Conservation (phyloP, 2,797 vertebrate species). For the Potorous gilbertii region DNA sequence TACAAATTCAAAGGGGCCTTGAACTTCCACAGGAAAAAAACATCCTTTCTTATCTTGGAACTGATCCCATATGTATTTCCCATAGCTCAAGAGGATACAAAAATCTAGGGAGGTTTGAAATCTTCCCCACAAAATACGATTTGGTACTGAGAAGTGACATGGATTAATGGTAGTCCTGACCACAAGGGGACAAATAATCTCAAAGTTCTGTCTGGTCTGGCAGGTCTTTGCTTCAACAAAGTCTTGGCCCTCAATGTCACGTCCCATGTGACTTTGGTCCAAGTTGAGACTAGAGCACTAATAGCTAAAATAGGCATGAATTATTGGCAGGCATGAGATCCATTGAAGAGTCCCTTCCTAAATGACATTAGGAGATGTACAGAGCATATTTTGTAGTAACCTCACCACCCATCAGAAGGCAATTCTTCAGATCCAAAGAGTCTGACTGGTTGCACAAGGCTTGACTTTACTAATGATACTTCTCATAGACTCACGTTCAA, state of each 20-base stretch:
- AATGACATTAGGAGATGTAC: not conserved
- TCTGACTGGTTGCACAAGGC: not conserved
- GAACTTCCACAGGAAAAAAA: not conserved
- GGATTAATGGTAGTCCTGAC: not conserved
- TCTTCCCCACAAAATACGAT: not conserved
- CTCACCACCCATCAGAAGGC: not conserved
- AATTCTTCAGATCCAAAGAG: not conserved
- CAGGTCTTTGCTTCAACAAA: not conserved
- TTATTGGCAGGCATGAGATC: not conserved
- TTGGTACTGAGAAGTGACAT: not conserved
- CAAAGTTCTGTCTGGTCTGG: not conserved
- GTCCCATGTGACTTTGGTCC: too few species aligned
- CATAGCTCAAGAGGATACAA: not conserved
- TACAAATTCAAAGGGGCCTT: constrained; percentile 27
- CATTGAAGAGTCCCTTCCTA: not conserved
- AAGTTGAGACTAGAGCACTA: not conserved
- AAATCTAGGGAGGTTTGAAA: not conserved
- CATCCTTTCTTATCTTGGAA: not conserved
- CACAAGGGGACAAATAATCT: not conserved
- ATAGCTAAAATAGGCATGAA: not conserved
- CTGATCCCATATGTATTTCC: not conserved
- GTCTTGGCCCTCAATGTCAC: not conserved
- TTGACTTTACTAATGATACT: not conserved
- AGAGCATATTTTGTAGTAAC: not conserved
- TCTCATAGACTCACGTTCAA: not conserved